These are phyloP conservation scores for Dromius quadrimaculatus DNA, from an alignment of 2,888 invertebrate genomes.

Conservation along the genomic window DNA sequence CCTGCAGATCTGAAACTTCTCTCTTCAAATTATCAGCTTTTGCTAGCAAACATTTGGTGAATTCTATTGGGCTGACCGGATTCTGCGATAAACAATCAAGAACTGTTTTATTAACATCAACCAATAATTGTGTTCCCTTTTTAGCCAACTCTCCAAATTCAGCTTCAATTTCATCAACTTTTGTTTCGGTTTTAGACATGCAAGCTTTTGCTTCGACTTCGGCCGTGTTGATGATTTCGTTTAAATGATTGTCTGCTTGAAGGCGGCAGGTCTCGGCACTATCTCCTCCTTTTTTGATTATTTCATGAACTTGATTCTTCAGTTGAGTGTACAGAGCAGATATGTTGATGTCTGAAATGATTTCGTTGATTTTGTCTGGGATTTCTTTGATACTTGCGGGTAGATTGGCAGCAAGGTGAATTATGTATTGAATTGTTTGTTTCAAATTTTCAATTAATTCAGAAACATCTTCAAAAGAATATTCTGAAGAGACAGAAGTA, in stretches of 20 bases:
- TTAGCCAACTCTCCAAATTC: background rate
- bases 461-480: too few relatives aligned
- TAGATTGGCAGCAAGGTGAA: constrained; percentile 1
- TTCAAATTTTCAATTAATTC: too few relatives aligned
- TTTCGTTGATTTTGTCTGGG: constrained; percentile 24
- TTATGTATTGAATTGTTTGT: constrained; percentile 17
- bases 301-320: constrained; percentile 26
- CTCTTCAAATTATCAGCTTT: constrained; percentile 8
- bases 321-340: constrained; percentile 5
- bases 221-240: background rate
- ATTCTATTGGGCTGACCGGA: constrained; percentile 6
- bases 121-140: background rate
- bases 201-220: constrained; percentile 12
- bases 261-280: constrained; percentile 10
- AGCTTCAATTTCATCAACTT: constrained; percentile 12
- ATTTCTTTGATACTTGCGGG: constrained; percentile 17
- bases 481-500: too few relatives aligned
- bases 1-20: constrained; percentile 3
- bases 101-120: constrained; percentile 1
- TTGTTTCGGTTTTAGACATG: background rate
- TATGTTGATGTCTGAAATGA: constrained; percentile 21
- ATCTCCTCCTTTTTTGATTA: constrained; percentile 17
- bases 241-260: constrained; percentile 12
- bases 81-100: constrained; percentile 8
- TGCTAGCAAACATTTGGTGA: constrained; percentile 23